phyloP scores from a whole-genome alignment of 2,113 vertebrate species.

The Myrmophylax atrothorax region DNA sequence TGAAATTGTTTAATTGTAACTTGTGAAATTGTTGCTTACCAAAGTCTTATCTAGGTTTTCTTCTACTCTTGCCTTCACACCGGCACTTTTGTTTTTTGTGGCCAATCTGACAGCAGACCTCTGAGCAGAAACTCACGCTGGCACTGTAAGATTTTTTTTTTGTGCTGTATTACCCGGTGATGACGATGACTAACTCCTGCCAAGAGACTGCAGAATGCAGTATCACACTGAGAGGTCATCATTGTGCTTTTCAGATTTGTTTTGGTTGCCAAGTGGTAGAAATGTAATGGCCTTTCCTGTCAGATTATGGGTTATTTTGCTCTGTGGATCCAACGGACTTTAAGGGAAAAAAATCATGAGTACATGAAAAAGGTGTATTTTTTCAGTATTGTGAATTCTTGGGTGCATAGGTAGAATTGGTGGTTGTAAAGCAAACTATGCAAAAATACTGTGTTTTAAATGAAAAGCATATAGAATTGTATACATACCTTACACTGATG shows the following conservation, averaged over 20 bases:
- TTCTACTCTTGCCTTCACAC: background rate
- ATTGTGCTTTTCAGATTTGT: background rate
- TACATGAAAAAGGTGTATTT: background rate
- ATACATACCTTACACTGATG: background rate
- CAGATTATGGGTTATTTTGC: background rate
- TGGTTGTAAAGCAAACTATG: background rate
- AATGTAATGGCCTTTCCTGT: background rate
- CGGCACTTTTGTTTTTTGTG: background rate
- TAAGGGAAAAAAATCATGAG: accelerated
- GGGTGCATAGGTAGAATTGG: background rate
- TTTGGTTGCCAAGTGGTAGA: background rate
- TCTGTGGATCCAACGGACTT: background rate
- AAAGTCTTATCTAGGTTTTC: background rate
- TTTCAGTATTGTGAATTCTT: background rate
- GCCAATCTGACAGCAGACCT: background rate
- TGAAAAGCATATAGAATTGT: background rate
- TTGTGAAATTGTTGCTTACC: background rate
- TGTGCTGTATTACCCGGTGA: background rate
- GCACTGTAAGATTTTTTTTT: background rate
- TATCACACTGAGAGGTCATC: background rate
- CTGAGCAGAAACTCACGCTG: background rate
- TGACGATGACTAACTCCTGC: background rate
- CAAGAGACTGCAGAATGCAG: background rate
- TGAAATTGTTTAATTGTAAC: background rate
- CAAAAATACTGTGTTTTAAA: background rate